Conservation (phyloP, 2,797 vertebrate genomes). For the Otolemur crassicaudatus region DNA sequence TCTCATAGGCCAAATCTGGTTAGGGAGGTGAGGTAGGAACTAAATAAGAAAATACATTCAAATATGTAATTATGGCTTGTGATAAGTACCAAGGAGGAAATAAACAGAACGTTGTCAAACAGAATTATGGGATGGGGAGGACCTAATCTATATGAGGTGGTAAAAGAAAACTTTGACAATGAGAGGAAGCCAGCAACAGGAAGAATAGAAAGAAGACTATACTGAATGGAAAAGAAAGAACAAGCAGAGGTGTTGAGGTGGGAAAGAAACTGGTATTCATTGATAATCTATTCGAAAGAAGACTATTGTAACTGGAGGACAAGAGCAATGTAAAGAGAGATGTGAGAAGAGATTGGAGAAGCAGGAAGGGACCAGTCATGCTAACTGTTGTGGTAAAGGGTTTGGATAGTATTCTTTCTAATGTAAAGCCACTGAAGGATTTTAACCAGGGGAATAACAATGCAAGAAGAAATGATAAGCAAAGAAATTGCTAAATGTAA, state of each 20-base stretch:
- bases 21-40: slow-evolving; percentile 7
- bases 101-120: background rate
- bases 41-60: background rate
- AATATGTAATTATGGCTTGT: slow-evolving; percentile 8
- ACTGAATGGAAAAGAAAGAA: background rate
- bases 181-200: background rate
- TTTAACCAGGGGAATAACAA: background rate
- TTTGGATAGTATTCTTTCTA: background rate
- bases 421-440: background rate
- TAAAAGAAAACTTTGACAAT: slow-evolving; percentile 26
- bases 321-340: background rate
- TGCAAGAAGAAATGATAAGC: background rate
- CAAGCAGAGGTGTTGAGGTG: background rate
- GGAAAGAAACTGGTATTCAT: background rate
- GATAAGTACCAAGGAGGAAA: slow-evolving; percentile 21
- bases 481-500: background rate
- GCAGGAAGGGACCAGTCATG: background rate
- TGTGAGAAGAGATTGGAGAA: background rate
- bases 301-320: background rate
- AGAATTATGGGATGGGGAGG: background rate
- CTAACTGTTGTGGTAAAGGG: background rate
- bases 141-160: background rate
- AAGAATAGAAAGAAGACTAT: background rate
- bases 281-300: background rate
- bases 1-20: background rate